Base-by-base conservation (phyloP, 1,140 invertebrate species). In the Drosophila parabipectinata region DNA sequence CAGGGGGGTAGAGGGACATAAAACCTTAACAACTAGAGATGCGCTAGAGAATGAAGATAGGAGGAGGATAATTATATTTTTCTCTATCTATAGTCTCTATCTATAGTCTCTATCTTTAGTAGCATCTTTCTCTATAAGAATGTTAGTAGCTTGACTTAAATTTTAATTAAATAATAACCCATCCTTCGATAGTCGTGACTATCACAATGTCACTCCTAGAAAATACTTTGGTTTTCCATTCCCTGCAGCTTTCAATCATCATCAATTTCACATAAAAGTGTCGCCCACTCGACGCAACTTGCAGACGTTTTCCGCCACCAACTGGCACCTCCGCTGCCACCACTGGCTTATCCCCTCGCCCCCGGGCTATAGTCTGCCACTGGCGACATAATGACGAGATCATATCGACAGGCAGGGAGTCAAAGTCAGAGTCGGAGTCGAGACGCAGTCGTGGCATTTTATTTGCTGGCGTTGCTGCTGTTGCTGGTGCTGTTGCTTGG, bases 181-280 rank as follows among this genome's bases (percentile, higher is more conserved):
- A 9, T 10, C 37, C 39, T 15, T 18, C 41, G 41, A 44, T 21
- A 37, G 50, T 69, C 66, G 66, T 69, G 64, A 69, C 41, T 50
- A 53, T 76, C 61, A 60, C 48, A 60, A 41, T 56, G 72, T 14
- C 61, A 34, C 47, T 51, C 64, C 60, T 55, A 44, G 47, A 18
- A 64, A 7, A 57, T 72, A 39, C 32, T 28, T 62, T 8, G 54
- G 53, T 28, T 51, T 41, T 41, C 62, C 53, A 45, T 45, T 57
- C 47, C 60, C 71, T 87, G 77, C 80, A 79, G 77, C 80, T 77
- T 78, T 91, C 89, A 91, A 91, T 91, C 89, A 91, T 91, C 89
- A 91, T 91, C 89, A 91, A 91, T 91, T 91, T 89, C 89, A 66
- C 89, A 91, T 91, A 90, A 91, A 91, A 89, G 90, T 91, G 84